Evolutionary conservation across 2,797 vertebrate genomes (phyloP).

Genomic region (Heteromormyrus szaboi): DNA sequence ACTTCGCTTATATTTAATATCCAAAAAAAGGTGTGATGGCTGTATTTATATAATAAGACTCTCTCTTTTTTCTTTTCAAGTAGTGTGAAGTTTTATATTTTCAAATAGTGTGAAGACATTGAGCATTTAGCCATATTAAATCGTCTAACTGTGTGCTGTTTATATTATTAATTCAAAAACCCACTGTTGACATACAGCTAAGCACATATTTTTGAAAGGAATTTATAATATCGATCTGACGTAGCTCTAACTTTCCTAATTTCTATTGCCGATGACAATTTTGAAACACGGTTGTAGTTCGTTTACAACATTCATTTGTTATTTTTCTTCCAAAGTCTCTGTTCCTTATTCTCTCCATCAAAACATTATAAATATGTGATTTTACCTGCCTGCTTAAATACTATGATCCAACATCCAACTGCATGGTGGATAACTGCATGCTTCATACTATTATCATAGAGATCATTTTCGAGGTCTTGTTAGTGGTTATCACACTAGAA

Average conservation of each 20-base stretch:
- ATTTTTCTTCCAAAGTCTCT: not conserved
- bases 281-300: not conserved
- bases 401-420: not conserved
- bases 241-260: not conserved
- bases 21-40: not conserved
- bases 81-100: not conserved
- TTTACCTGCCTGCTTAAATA: not conserved
- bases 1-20: not conserved
- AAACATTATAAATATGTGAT: not conserved
- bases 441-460: not conserved
- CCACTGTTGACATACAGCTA: not conserved
- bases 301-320: not conserved
- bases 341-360: not conserved
- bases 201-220: not conserved
- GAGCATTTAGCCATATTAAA: not conserved
- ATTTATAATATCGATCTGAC: not conserved
- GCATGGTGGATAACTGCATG: not conserved
- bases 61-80: not conserved
- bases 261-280: not conserved
- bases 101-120: not conserved
- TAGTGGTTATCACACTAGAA: not conserved
- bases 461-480: not conserved
- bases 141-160: not conserved
- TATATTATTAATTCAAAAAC: not conserved
- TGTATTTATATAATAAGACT: not conserved